Evolutionary conservation across 2,797 vertebrate species (phyloP).

Genomic region (Melanotaenia parkinsoni): DNA sequence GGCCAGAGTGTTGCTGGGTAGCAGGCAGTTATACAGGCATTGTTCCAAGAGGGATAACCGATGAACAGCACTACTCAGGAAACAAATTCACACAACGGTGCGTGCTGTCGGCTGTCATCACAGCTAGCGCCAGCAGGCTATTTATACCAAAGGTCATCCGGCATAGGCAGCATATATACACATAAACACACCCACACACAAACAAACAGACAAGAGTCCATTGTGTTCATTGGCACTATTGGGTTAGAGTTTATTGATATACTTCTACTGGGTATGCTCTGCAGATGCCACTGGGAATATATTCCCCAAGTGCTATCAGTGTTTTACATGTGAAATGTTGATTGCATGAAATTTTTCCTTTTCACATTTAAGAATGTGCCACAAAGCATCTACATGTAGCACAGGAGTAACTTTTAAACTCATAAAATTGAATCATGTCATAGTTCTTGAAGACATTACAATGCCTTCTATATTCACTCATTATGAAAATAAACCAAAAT

Average conservation of each 20-base stretch:
- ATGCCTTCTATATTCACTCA: not conserved
- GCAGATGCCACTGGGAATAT: constrained; percentile 42
- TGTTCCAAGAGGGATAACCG: constrained; percentile 76
- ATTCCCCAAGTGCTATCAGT: not conserved
- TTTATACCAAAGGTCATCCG: constrained; percentile 83
- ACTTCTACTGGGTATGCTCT: constrained; percentile 61
- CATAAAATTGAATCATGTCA: not conserved
- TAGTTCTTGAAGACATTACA: not conserved
- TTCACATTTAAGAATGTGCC: not conserved
- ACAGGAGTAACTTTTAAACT: not conserved
- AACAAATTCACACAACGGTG: constrained; percentile 84
- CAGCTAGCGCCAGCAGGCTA: constrained; percentile 77
- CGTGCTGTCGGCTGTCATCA: constrained; percentile 84
- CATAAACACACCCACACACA: constrained; percentile 68
- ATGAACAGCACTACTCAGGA: constrained; percentile 77
- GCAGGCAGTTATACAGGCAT: constrained; percentile 57
- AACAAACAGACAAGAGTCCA: constrained; percentile 66
- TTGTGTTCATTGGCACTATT: constrained; percentile 69
- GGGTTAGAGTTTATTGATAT: constrained; percentile 80
- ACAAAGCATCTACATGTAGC: not conserved
- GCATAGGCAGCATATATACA: constrained; percentile 73
- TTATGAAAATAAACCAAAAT: not conserved
- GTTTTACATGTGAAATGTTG: constrained; percentile 28
- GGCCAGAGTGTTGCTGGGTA: constrained; percentile 62
- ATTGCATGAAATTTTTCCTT: constrained; percentile 2